Percentiles rank a stretch among this genome's conserved stretches.
Conservation (phyloP, 2,113 vertebrate species). For the Poecilia latipinna region DNA sequence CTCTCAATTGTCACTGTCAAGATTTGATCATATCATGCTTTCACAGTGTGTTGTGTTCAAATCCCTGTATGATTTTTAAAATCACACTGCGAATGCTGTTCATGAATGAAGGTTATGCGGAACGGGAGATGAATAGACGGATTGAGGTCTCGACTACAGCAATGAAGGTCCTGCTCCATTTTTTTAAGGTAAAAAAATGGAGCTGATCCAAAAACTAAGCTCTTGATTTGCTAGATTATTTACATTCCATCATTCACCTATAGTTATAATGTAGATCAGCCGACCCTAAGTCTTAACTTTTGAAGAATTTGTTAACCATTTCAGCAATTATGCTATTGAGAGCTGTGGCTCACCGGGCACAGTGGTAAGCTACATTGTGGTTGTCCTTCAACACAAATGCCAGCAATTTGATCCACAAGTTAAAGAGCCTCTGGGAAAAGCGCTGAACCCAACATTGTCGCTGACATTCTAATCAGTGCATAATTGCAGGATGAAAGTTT, state of each 20-base stretch:
- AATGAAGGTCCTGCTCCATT: background rate
- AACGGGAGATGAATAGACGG: background rate
- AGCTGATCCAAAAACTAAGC: background rate
- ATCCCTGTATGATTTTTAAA: background rate
- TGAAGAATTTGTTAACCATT: background rate
- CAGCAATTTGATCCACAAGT: background rate
- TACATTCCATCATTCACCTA: background rate
- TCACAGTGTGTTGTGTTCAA: background rate
- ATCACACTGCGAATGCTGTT: background rate
- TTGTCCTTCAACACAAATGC: background rate
- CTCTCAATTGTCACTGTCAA: background rate
- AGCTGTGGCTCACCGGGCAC: background rate
- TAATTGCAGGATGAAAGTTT: background rate
- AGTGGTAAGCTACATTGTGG: background rate
- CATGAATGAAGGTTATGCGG: background rate
- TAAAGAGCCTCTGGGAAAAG: background rate
- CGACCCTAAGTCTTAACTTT: background rate
- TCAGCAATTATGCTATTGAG: background rate
- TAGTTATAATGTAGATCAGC: background rate
- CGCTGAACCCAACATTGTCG: background rate
- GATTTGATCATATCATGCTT: background rate
- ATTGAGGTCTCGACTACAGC: background rate
- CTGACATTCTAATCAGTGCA: background rate
- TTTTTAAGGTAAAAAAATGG: background rate
- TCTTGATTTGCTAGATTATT: background rate